Evolutionary conservation across 2,113 vertebrate species (phyloP).

Genomic region (Gadus chalcogrammus): DNA sequence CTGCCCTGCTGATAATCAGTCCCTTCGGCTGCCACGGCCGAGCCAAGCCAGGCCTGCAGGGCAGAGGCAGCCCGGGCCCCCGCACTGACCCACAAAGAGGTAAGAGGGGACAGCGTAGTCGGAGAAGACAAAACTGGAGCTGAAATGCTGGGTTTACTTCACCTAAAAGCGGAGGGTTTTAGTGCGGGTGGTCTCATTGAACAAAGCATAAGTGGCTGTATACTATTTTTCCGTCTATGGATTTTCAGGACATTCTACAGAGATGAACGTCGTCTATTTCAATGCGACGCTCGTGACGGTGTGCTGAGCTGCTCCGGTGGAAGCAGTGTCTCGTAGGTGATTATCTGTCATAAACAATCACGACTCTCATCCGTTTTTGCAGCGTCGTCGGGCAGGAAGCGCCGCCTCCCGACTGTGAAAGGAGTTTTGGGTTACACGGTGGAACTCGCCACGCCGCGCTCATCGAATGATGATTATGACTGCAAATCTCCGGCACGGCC

Average conservation of each 20-base stretch:
- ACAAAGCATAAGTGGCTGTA: background rate
- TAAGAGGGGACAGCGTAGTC: background rate
- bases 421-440: constrained; percentile 30
- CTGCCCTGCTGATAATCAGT: constrained; percentile 54
- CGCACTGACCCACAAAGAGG: background rate
- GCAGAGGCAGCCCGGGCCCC: background rate
- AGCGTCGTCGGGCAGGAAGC: constrained; percentile 5
- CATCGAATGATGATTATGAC: background rate
- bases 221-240: too few relatives aligned
- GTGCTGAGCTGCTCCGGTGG: constrained; percentile 5
- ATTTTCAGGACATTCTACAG: constrained; percentile 25
- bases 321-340: constrained; percentile 36
- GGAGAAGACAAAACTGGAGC: background rate
- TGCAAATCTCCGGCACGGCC: background rate
- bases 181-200: background rate
- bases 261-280: constrained; percentile 42
- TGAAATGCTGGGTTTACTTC: constrained; percentile 17
- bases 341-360: constrained; percentile 37
- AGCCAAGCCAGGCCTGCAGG: constrained; percentile 22
- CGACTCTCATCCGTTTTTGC: constrained; percentile 31
- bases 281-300: background rate
- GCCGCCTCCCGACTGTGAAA: constrained; percentile 51
- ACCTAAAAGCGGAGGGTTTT: background rate
- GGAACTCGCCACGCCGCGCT: background rate
- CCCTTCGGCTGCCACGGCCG: constrained; percentile 40